phyloP scores from a whole-genome alignment of 2,888 invertebrate species.

The Uropetala carovei region DNA sequence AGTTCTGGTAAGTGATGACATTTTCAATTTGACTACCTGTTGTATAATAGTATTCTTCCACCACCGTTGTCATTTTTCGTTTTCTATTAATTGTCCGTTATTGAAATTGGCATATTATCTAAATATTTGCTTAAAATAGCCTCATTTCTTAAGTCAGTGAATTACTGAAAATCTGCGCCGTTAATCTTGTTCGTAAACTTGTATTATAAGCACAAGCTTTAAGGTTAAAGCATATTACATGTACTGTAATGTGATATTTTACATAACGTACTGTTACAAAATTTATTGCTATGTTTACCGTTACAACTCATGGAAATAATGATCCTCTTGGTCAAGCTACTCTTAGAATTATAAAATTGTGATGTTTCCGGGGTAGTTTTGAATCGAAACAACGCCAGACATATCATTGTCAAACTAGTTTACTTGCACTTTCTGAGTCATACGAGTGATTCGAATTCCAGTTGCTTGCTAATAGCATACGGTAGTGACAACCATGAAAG shows the following conservation, averaged over 20 bases:
- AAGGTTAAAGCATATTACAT: too few species aligned
- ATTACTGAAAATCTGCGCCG: too few species aligned
- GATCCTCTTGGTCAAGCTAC: too few species aligned
- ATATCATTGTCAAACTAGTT: not conserved
- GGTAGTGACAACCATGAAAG: not conserved
- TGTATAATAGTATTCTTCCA: not conserved
- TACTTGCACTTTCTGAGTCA: not conserved
- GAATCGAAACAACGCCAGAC: too few species aligned
- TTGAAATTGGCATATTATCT: not conserved
- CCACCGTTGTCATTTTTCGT: not conserved
- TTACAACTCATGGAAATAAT: too few species aligned
- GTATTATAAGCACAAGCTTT: not conserved
- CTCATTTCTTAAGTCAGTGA: not conserved
- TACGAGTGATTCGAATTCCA: not conserved
- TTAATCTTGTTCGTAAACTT: not conserved
- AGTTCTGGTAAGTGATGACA: constrained; percentile 24
- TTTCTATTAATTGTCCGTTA: not conserved
- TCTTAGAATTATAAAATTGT: too few species aligned
- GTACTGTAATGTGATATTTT: too few species aligned
- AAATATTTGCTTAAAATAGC: not conserved
- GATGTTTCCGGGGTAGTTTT: too few species aligned
- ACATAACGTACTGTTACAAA: too few species aligned
- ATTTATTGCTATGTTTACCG: too few species aligned
- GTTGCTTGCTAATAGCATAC: not conserved
- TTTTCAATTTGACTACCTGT: not conserved